Evolutionary conservation across 2,113 vertebrate species (phyloP).

Genomic region (Gracilinanus agilis): DNA sequence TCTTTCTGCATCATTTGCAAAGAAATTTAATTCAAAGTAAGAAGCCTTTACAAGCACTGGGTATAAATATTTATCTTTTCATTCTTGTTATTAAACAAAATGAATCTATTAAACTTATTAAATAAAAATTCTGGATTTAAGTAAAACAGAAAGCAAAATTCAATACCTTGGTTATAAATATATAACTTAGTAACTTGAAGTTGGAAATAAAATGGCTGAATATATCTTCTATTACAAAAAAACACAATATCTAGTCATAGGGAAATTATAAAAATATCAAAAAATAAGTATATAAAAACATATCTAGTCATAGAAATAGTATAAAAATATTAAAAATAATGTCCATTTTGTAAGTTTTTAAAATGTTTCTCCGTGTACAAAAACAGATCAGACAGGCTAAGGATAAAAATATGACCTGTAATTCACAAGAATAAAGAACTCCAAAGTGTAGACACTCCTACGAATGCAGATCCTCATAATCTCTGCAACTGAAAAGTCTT

Average conservation of each 20-base stretch:
- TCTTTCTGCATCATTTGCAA: constrained; percentile 14
- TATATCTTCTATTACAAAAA: not conserved
- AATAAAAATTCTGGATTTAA: constrained; percentile 26
- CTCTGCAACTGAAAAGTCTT: not conserved
- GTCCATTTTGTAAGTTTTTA: not conserved
- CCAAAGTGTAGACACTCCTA: not conserved
- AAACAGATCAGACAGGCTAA: not conserved
- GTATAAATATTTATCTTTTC: constrained; percentile 23
- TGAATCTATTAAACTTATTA: constrained; percentile 1
- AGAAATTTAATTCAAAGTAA: not conserved
- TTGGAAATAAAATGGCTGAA: constrained; percentile 40
- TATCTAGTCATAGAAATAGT: constrained; percentile 2
- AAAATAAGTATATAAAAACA: no score
- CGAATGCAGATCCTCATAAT: not conserved
- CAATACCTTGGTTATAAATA: not conserved
- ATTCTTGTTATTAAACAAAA: constrained; percentile 31
- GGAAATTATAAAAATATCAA: not conserved
- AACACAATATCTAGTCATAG: not conserved
- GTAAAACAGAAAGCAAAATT: constrained; percentile 35
- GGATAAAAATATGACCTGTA: not conserved
- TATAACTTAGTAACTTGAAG: not conserved
- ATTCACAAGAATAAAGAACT: not conserved
- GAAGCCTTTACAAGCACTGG: not conserved
- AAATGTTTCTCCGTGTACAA: constrained; percentile 28
- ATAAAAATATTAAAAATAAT: constrained; percentile 26